A percentile compares a stretch with the other conserved stretches of the same genome.
phyloP scores from a whole-genome alignment of 2,888 invertebrate species.

The Drosophila helvetica region DNA sequence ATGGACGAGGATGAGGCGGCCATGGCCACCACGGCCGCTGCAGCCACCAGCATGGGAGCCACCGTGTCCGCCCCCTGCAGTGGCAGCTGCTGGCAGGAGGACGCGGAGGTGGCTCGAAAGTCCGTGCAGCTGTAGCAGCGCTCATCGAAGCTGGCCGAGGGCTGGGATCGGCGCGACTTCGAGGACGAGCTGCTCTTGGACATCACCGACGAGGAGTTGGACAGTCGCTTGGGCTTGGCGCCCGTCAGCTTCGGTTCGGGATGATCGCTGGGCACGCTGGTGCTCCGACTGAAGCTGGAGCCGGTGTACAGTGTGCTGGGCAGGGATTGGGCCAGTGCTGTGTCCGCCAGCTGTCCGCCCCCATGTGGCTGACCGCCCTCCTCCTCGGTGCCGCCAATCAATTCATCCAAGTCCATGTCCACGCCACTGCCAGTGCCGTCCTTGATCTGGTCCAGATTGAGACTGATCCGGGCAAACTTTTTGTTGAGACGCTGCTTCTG shows the following conservation, averaged over 20 bases:
- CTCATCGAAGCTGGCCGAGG: conserved; percentile 77
- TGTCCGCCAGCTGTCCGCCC: neutral
- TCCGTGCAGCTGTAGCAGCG: conserved; percentile 80
- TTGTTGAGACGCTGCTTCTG: conserved; percentile 69
- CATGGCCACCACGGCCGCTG: conserved; percentile 61
- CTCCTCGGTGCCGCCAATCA: conserved; percentile 42
- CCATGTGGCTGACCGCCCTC: conserved; percentile 30
- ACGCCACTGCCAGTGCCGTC: conserved; percentile 53
- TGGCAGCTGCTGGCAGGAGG: conserved; percentile 29
- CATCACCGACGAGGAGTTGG: conserved; percentile 74
- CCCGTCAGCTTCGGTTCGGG: conserved; percentile 69
- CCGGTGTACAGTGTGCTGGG: conserved; percentile 69
- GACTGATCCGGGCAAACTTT: conserved; percentile 81
- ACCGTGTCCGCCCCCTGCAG: conserved; percentile 44
- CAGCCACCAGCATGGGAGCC: conserved; percentile 61
- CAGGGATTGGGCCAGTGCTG: conserved; percentile 69
- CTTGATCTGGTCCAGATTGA: conserved; percentile 81
- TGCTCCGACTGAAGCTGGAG: conserved; percentile 64
- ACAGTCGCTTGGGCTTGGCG: conserved; percentile 82
- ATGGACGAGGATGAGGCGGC: conserved; percentile 58
- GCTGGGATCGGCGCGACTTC: conserved; percentile 76
- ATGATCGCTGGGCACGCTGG: conserved; percentile 57
- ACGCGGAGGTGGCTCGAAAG: conserved; percentile 63
- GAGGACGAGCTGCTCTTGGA: conserved; percentile 67
- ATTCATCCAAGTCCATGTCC: conserved; percentile 55